phyloP scores from a whole-genome alignment of 2,888 invertebrate genomes.

The Lepas anatifera region DNA sequence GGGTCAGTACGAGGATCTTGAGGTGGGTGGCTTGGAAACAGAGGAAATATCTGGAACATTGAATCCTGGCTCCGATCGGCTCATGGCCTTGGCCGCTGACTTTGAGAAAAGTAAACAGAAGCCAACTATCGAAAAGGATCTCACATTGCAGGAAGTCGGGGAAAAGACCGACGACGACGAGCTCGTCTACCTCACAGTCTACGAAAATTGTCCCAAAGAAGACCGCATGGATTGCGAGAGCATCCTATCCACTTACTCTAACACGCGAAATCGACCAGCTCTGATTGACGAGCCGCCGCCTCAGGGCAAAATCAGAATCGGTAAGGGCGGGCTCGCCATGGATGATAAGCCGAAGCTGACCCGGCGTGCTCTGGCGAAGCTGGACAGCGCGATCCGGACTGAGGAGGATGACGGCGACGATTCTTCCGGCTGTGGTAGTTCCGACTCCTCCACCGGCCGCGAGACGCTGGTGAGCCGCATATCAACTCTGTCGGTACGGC shows the following conservation, averaged over 20 bases:
- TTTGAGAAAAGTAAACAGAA: not conserved
- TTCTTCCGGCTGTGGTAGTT: not conserved
- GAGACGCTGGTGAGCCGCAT: constrained; percentile 19
- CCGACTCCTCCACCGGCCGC: not conserved
- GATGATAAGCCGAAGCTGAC: not conserved
- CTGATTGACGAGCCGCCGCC: constrained; percentile 41
- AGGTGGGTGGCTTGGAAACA: not conserved
- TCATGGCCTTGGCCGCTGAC: not conserved
- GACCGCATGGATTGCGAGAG: constrained; percentile 85
- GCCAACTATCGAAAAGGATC: not conserved
- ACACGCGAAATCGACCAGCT: constrained; percentile 82
- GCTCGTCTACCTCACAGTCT: constrained; percentile 19
- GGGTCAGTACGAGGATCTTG: constrained; percentile 37
- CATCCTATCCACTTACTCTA: constrained; percentile 79
- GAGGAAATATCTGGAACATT: not conserved
- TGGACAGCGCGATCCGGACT: not conserved
- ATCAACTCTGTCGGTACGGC: constrained; percentile 24
- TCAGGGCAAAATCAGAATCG: not conserved
- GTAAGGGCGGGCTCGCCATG: constrained; percentile 35
- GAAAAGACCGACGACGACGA: not conserved
- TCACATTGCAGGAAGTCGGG: too few species aligned
- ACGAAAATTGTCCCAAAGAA: constrained; percentile 29
- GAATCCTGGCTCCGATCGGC: not conserved
- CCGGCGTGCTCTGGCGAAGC: not conserved
- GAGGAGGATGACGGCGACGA: not conserved